These are phyloP conservation scores for Tympanuchus pallidicinctus DNA, from an alignment of 2,113 vertebrate genomes.

Conservation along the genomic window DNA sequence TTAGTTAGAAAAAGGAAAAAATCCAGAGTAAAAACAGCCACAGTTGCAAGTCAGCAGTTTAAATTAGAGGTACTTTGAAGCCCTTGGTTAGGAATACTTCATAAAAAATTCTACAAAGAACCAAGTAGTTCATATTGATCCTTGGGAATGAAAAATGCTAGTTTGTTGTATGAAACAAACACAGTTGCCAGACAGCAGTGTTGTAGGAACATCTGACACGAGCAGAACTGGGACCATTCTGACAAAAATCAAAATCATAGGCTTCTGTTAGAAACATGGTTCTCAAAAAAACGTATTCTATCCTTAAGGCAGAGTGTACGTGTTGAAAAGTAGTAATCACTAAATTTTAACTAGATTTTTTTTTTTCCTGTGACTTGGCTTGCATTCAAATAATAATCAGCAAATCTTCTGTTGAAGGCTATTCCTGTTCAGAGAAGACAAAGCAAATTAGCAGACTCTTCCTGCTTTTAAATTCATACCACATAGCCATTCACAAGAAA, in stretches of 20 bases:
- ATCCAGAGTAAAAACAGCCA: not conserved
- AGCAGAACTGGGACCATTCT: not conserved
- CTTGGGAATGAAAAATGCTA: not conserved
- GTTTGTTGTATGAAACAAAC: not conserved
- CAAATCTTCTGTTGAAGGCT: not conserved
- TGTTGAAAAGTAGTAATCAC: not conserved
- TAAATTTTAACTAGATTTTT: not conserved
- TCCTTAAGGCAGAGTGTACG: fast-evolving
- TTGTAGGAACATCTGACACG: not conserved
- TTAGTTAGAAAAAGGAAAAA: not conserved
- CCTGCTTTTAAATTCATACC: not conserved
- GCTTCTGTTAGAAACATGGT: not conserved
- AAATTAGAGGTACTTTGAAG: not conserved
- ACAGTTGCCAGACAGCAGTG: not conserved
- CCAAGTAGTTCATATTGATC: not conserved
- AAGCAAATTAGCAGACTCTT: not conserved
- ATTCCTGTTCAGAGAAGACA: not conserved
- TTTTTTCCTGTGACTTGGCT: not conserved
- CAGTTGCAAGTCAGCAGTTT: not conserved
- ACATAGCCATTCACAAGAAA: not conserved
- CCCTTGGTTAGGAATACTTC: not conserved
- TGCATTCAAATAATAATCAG: not conserved
- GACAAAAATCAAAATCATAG: not conserved
- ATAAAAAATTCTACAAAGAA: not conserved
- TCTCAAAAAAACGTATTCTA: not conserved